A percentile compares a stretch with the other conserved stretches of the same genome.
phyloP scores from a whole-genome alignment of 2,113 vertebrate genomes.

The Acanthochromis polyacanthus region DNA sequence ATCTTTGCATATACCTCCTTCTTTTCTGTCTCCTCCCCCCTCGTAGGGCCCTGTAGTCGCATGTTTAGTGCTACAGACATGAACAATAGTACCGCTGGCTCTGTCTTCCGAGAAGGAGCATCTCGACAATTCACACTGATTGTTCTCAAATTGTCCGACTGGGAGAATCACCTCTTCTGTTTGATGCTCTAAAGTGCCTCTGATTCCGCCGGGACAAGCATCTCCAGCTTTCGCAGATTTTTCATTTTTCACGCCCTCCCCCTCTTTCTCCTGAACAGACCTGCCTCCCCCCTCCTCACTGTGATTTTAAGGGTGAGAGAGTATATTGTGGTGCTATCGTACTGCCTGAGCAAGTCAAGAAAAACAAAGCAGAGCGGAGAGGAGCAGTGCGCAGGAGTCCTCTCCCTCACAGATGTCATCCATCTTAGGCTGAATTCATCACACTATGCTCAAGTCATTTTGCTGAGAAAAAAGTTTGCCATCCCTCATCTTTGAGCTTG shows the following conservation, averaged over 20 bases:
- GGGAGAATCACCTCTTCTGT: constrained; percentile 75
- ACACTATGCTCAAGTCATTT: constrained; percentile 37
- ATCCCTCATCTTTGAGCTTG: constrained; percentile 4
- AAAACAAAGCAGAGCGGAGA: constrained; percentile 48
- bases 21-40: not conserved
- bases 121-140: constrained; percentile 77
- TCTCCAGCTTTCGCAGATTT: constrained; percentile 57
- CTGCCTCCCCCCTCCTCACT: not conserved
- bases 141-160: constrained; percentile 81
- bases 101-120: constrained; percentile 56
- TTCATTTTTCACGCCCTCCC: constrained; percentile 34
- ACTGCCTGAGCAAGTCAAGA: constrained; percentile 51
- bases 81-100: constrained; percentile 72
- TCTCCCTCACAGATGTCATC: constrained; percentile 39
- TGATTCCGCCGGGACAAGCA: constrained; percentile 69
- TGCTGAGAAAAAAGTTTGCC: constrained; percentile 34
- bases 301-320: constrained; percentile 47
- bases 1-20: not conserved
- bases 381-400: constrained; percentile 16
- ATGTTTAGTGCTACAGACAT: constrained; percentile 69
- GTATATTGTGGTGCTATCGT: constrained; percentile 24
- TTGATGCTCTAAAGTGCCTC: constrained; percentile 77
- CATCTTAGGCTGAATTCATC: constrained; percentile 55
- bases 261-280: not conserved
- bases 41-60: constrained; percentile 30